Percentiles rank a stretch among this genome's conserved stretches.
Conservation (phyloP, 2,113 vertebrate genomes). For the Empidonax traillii region DNA sequence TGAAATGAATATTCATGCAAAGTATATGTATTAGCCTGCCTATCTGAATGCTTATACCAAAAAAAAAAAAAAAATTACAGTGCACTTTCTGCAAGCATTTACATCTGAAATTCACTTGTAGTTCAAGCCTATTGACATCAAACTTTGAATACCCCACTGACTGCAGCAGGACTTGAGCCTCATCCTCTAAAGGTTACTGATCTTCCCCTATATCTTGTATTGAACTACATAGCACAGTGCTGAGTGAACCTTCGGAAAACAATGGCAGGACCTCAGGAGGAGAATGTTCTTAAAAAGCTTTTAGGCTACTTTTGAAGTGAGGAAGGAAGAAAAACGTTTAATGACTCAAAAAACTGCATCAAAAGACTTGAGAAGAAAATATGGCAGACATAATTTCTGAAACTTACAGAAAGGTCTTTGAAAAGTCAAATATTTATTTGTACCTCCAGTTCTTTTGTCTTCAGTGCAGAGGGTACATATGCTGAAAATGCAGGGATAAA, state of each 20-base stretch:
- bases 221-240: neutral
- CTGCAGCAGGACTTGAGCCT: neutral
- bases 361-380: neutral
- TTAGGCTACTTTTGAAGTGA: neutral
- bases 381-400: neutral
- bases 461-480: neutral
- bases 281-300: neutral
- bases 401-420: neutral
- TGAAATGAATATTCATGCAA: neutral
- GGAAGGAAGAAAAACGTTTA: neutral
- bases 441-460: neutral
- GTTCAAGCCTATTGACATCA: neutral
- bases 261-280: neutral
- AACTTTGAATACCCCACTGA: neutral
- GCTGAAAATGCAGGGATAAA: neutral
- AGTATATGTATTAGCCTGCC: neutral
- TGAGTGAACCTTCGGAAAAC: neutral
- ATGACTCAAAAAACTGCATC: neutral
- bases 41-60: neutral
- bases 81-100: neutral
- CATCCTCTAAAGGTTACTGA: neutral
- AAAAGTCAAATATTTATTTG: neutral
- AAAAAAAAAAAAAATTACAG: neutral
- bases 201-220: neutral
- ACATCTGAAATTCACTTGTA: neutral